phyloP scores from a whole-genome alignment of 2,113 vertebrate genomes.

The Phalacrocorax pelagicus region DNA sequence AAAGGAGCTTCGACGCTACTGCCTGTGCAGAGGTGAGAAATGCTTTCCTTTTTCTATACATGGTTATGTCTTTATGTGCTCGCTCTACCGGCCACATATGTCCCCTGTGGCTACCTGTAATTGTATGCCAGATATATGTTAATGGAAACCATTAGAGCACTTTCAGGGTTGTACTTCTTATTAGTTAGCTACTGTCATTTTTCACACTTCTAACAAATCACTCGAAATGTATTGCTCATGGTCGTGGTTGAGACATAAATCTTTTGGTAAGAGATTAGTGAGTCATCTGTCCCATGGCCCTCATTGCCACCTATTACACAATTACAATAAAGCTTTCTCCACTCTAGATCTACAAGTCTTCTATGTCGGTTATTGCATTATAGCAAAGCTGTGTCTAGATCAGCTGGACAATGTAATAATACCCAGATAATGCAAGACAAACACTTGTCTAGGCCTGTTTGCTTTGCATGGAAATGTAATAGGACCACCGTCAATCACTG shows the following conservation, averaged over 20 bases:
- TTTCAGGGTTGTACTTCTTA: not conserved
- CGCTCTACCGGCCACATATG: fast-evolving
- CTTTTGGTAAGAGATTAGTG: not conserved
- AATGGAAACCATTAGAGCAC: not conserved
- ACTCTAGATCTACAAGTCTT: not conserved
- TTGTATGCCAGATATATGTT: not conserved
- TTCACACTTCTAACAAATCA: not conserved
- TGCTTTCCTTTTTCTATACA: not conserved
- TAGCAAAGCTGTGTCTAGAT: not conserved
- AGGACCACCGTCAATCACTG: fast-evolving
- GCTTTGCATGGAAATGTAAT: not conserved
- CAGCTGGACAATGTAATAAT: not conserved
- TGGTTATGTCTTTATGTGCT: not conserved
- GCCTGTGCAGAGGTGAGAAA: not conserved
- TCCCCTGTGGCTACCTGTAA: not conserved
- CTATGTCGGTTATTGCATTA: not conserved
- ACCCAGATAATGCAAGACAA: not conserved
- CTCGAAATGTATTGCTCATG: not conserved
- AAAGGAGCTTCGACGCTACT: not conserved
- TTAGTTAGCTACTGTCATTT: not conserved
- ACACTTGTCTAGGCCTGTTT: not conserved
- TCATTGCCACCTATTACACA: not conserved
- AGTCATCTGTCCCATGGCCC: not conserved
- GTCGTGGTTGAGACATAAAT: not conserved
- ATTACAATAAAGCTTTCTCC: not conserved